Evolutionary conservation across 2,888 invertebrate genomes (phyloP).

Genomic region (Hydroisotoma schaefferi): DNA sequence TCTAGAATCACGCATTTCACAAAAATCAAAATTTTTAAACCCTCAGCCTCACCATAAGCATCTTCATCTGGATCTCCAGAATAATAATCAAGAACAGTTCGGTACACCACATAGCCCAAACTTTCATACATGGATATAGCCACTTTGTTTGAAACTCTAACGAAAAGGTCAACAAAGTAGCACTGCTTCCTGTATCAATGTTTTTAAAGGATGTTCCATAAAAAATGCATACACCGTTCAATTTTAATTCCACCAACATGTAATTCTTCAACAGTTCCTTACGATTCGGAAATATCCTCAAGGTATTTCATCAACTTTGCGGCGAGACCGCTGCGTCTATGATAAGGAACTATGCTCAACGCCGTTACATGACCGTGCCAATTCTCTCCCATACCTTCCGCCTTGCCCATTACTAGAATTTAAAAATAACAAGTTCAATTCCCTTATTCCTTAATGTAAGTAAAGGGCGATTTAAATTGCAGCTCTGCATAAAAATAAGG

Average conservation of each 20-base stretch:
- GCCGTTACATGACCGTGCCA: constrained; percentile 99
- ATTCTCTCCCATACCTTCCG: constrained; percentile 90
- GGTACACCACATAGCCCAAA: constrained; percentile 92
- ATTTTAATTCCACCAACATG: not conserved
- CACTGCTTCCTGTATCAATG: constrained; percentile 72
- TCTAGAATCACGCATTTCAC: too few species aligned
- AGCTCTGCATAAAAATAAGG: not conserved
- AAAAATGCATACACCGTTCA: not conserved
- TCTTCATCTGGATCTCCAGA: constrained; percentile 98
- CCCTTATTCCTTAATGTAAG: too few species aligned
- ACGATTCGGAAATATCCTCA: constrained; percentile 95
- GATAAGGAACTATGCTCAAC: constrained; percentile 91
- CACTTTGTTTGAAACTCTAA: constrained; percentile 92
- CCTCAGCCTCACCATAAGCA: constrained; percentile 75
- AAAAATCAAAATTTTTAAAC: not conserved
- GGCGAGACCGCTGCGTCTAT: constrained; percentile 85
- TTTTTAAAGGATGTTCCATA: not conserved
- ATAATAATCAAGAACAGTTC: constrained; percentile 96
- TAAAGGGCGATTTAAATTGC: constrained; percentile 7
- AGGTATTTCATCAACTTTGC: constrained; percentile 88
- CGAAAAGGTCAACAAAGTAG: constrained; percentile 97
- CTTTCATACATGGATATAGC: constrained; percentile 97
- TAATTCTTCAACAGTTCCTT: too few species aligned
- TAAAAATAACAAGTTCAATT: not conserved
- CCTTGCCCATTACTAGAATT: constrained; percentile 95